A percentile compares a stretch with the other conserved stretches of the same genome.
Conservation (phyloP, 2,797 vertebrate species). For the Meda fulgida region DNA sequence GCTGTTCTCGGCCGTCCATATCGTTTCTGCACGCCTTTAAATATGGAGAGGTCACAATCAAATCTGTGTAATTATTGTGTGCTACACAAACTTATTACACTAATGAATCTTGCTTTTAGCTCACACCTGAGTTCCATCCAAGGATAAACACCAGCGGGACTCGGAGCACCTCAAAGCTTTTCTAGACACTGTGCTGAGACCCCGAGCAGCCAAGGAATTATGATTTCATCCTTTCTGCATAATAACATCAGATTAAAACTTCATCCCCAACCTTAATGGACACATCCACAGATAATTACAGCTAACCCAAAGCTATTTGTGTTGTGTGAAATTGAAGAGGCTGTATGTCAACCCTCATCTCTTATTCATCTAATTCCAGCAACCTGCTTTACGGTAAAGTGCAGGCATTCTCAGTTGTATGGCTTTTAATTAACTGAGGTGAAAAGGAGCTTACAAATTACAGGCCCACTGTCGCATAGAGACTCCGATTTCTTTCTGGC, state of each 20-base stretch:
- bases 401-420: slow-evolving; percentile 54
- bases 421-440: slow-evolving; percentile 58
- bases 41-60: slow-evolving; percentile 51
- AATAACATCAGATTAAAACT: slow-evolving; percentile 64
- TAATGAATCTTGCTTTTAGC: slow-evolving; percentile 57
- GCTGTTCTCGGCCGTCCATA: slow-evolving; percentile 45
- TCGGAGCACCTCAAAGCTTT: neutral
- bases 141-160: slow-evolving; percentile 52
- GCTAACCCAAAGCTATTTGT: slow-evolving; percentile 63
- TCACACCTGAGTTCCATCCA: slow-evolving; percentile 48
- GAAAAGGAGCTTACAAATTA: slow-evolving; percentile 54
- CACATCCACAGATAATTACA: slow-evolving; percentile 65
- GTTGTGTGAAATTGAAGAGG: slow-evolving; percentile 59
- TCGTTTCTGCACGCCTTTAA: slow-evolving; percentile 56
- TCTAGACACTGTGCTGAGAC: slow-evolving; percentile 28
- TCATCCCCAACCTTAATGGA: slow-evolving; percentile 63
- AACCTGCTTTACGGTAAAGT: slow-evolving; percentile 53
- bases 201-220: slow-evolving; percentile 46
- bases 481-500: slow-evolving; percentile 43
- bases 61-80: slow-evolving; percentile 60
- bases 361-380: slow-evolving; percentile 60
- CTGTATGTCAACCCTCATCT: slow-evolving; percentile 59
- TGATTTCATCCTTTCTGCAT: slow-evolving; percentile 60
- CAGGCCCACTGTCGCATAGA: slow-evolving; percentile 26
- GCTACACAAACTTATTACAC: slow-evolving; percentile 59